Conservation (phyloP, 2,888 invertebrate genomes). For the Thecophora atra region DNA sequence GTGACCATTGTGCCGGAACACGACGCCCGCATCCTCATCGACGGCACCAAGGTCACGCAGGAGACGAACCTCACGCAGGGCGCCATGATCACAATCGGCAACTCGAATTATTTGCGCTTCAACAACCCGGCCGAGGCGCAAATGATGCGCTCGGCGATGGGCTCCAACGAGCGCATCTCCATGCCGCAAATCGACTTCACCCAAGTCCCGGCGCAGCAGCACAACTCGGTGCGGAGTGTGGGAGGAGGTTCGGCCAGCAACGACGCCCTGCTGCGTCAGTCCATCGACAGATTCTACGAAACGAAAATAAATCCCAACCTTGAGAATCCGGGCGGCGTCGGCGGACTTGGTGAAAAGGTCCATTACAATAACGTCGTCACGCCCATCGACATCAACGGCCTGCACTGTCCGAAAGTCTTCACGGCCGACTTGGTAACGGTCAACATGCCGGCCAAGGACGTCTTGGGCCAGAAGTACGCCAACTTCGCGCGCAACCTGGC, state of each 20-base stretch:
- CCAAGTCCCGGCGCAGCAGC: conserved; percentile 48
- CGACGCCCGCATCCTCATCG: conserved; percentile 76
- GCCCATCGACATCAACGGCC: conserved; percentile 70
- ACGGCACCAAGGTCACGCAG: conserved; percentile 76
- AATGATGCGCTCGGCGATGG: conserved; percentile 83
- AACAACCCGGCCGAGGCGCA: conserved; percentile 92
- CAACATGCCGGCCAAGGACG: conserved; percentile 84
- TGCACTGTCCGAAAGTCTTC: conserved; percentile 79
- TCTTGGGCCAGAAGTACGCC: conserved; percentile 74
- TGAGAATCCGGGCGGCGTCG: background rate
- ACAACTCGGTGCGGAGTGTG: conserved; percentile 44
- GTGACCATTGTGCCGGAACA: conserved; percentile 83
- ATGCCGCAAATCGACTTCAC: conserved; percentile 80
- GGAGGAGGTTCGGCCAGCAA: conserved; percentile 24
- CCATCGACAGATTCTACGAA: conserved; percentile 58
- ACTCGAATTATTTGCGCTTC: conserved; percentile 91
- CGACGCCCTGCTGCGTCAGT: conserved; percentile 38
- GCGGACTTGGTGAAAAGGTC: background rate
- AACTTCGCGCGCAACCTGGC: conserved; percentile 72
- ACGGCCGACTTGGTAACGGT: conserved; percentile 80
- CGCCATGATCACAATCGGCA: conserved; percentile 90
- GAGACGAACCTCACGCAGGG: conserved; percentile 86
- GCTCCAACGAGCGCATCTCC: conserved; percentile 75
- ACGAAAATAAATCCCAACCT: conserved; percentile 53
- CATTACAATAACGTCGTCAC: conserved; percentile 34